These are phyloP conservation scores for Cataglyphis altisquamis DNA, from an alignment of 2,888 invertebrate genomes.

Conservation along the genomic window DNA sequence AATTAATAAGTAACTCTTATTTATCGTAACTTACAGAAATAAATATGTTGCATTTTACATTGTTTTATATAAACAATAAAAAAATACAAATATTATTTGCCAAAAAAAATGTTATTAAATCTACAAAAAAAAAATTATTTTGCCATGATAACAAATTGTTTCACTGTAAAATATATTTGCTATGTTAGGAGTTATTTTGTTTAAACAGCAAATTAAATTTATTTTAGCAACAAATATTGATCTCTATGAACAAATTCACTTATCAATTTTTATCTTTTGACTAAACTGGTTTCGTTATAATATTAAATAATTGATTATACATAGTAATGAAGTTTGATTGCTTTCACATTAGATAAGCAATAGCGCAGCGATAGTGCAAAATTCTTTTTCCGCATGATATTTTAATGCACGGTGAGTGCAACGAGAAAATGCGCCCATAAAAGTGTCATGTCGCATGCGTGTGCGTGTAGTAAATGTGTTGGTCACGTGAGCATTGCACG, in stretches of 20 bases:
- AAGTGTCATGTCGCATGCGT: conserved; percentile 7
- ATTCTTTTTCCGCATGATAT: not conserved
- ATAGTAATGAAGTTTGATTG: not conserved
- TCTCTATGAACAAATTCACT: not conserved
- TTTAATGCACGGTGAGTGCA: not conserved
- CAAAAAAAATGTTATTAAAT: not conserved
- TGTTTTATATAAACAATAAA: not conserved
- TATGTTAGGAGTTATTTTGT: not conserved
- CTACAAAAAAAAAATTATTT: not conserved
- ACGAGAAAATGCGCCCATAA: not conserved
- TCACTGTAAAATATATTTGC: not conserved
- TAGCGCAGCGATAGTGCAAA: not conserved
- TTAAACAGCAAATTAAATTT: no score
- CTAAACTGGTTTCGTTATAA: not conserved
- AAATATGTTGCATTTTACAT: not conserved
- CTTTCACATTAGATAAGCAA: not conserved
- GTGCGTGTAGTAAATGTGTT: not conserved
- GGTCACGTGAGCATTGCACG: conserved; percentile 58
- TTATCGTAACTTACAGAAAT: not conserved
- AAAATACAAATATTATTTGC: not conserved
- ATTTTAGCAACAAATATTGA: not conserved
- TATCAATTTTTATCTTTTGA: not conserved
- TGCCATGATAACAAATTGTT: not conserved
- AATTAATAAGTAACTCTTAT: not conserved
- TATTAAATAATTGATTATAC: not conserved